Evolutionary conservation across 1,140 invertebrate species (phyloP).

Genomic region (Platyscapa corneri): DNA sequence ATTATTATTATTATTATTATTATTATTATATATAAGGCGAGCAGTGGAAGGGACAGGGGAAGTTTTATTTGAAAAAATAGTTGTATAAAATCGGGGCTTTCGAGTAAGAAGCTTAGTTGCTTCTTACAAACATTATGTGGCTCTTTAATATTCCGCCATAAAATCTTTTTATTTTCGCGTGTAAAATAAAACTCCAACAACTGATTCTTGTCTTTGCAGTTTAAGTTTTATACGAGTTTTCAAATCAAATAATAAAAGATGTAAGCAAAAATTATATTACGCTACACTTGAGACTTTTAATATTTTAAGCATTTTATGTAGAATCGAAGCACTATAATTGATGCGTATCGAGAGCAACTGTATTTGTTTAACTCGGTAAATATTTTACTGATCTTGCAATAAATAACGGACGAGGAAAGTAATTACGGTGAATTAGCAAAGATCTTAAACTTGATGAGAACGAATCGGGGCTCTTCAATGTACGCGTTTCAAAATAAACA

Average conservation of each 20-base stretch:
- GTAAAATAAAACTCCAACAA: not conserved
- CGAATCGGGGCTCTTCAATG: too few relatives aligned
- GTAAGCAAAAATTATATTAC: not conserved
- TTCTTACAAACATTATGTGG: constrained; percentile 18
- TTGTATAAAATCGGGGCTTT: constrained; percentile 18
- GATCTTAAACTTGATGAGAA: too few relatives aligned
- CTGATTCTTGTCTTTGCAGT: not conserved
- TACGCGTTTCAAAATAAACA: too few relatives aligned
- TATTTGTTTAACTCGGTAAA: too few relatives aligned
- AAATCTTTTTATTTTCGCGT: constrained; percentile 9
- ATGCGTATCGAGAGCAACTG: too few relatives aligned
- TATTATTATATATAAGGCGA: too few relatives aligned
- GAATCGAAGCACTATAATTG: too few relatives aligned
- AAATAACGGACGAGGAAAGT: too few relatives aligned
- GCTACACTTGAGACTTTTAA: not conserved
- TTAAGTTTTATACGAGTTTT: not conserved
- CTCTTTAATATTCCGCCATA: constrained; percentile 32
- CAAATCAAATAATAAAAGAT: not conserved
- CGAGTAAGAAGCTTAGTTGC: constrained; percentile 14
- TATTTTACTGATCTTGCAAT: too few relatives aligned
- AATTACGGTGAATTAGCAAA: too few relatives aligned
- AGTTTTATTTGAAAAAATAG: constrained; percentile 19
- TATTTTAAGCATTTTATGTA: not conserved
- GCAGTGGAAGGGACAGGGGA: not conserved
- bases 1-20: too few relatives aligned